Percentiles rank a stretch among this genome's conserved stretches.
phyloP scores from a whole-genome alignment of 2,888 invertebrate genomes.

The Ernsta delagoae region DNA sequence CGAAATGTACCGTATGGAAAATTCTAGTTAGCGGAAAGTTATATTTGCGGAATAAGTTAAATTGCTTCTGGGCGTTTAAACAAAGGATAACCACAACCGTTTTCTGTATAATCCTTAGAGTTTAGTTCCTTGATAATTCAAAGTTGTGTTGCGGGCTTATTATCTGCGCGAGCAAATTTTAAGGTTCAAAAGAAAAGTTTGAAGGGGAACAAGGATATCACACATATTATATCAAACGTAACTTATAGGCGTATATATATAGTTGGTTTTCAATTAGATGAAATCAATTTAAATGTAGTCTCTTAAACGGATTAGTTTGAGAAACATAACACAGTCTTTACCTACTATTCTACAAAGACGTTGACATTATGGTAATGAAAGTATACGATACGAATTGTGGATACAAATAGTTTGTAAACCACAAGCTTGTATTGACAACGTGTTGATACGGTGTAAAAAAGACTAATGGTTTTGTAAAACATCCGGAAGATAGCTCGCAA shows the following conservation, averaged over 20 bases:
- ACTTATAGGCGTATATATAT: no score
- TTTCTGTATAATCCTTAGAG: not conserved
- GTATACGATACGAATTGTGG: not conserved
- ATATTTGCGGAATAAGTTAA: not conserved
- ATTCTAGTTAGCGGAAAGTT: not conserved
- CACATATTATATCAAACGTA: not conserved
- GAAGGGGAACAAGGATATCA: not conserved
- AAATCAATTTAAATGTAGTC: no score
- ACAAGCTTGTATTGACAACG: not conserved
- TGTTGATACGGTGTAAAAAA: constrained; percentile 4
- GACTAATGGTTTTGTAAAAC: not conserved
- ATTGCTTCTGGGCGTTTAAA: not conserved
- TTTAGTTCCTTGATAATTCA: constrained; percentile 6
- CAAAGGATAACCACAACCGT: constrained; percentile 1
- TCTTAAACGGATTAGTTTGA: no score
- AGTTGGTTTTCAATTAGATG: no score
- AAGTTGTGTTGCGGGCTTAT: not conserved
- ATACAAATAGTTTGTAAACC: not conserved
- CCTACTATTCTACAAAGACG: no score
- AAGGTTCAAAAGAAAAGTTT: not conserved
- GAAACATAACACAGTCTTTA: no score
- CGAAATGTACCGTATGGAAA: not conserved
- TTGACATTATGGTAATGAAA: not conserved
- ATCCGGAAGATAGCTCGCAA: constrained; percentile 3
- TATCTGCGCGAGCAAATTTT: not conserved